phyloP scores from a whole-genome alignment of 2,113 vertebrate genomes.

The Pan paniscus region DNA sequence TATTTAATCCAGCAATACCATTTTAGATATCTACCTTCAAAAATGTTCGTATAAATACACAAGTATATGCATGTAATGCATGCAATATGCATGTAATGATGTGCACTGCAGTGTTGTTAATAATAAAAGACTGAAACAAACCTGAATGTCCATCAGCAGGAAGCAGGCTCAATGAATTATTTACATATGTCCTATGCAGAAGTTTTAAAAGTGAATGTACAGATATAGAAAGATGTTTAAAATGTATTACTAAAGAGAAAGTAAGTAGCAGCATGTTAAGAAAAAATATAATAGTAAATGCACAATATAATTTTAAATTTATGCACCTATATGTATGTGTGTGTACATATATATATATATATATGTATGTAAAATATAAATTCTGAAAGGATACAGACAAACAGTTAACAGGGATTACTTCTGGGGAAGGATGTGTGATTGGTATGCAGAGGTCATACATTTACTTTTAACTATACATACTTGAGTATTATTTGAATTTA shows the following conservation, averaged over 20 bases:
- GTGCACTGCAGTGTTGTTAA: not conserved
- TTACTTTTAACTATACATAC: not conserved
- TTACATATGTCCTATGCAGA: not conserved
- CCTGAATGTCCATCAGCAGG: not conserved
- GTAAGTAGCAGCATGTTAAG: not conserved
- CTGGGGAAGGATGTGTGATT: not conserved
- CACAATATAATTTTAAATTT: constrained; percentile 8
- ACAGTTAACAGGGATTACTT: not conserved
- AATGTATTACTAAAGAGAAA: not conserved
- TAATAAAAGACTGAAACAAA: not conserved
- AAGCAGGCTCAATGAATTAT: not conserved
- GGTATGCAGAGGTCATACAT: not conserved
- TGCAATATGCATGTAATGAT: not conserved
- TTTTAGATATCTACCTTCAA: not conserved
- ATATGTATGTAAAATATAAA: not conserved
- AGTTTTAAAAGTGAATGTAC: not conserved
- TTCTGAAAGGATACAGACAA: not conserved
- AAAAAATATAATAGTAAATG: not conserved
- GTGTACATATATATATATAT: too few relatives aligned
- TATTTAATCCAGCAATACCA: not conserved
- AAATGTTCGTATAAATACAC: not conserved
- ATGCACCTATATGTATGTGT: not conserved
- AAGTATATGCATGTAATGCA: not conserved
- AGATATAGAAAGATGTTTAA: not conserved
- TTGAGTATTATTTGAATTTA: not conserved